Base-by-base conservation (phyloP, 2,888 invertebrate genomes). In the Aphodius sticticus region DNA sequence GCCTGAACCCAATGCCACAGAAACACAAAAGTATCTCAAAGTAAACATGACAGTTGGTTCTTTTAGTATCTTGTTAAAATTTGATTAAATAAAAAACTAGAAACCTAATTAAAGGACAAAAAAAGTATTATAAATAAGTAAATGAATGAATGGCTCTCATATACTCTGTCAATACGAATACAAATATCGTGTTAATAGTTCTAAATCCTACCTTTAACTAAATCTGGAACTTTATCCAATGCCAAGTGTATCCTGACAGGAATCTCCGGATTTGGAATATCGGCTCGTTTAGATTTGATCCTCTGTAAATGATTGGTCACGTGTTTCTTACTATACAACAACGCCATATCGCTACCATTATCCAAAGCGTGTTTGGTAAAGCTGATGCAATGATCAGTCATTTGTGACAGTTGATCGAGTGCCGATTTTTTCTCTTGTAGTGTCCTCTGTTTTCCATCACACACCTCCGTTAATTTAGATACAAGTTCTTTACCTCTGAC, bases 261-360 rank as follows among this genome's bases (percentile, higher is more conserved):
- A 84, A 96, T 95, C 90, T 96, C 96, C 16, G 96, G 96, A 91
- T 96, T 96, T 83, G 96, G 96, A 87, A 96, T 96, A 90, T 96
- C 96, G 2, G 96, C 96, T 85, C 96, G 92, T 82, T 95, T 93
- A 85, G 94, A 93, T 90, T 96, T 96, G 86, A 96, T 94, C 87
- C 96, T 92, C 89, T 95, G 95, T 85, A 96, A 91, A 90, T 96
- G 96, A 83, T 92, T 92, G 76, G 93, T 93, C 81, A 93, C 91
- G 83, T 93, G 94, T 90, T 94, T 95, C 92, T 96, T 96, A 89
- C 94, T 94, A 88, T 95, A 95, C 82, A 97, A 90, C 85, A 97
- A 91, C 72, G 96, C 96, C 89, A 95, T 95, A 88, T 97, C 96
- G 84, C 94, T 95, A 82, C 96, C 96, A 84, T 93, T 93, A 69